Base-by-base conservation (phyloP, 64 coral and sea anemone species). In the Montipora cactus region DNA sequence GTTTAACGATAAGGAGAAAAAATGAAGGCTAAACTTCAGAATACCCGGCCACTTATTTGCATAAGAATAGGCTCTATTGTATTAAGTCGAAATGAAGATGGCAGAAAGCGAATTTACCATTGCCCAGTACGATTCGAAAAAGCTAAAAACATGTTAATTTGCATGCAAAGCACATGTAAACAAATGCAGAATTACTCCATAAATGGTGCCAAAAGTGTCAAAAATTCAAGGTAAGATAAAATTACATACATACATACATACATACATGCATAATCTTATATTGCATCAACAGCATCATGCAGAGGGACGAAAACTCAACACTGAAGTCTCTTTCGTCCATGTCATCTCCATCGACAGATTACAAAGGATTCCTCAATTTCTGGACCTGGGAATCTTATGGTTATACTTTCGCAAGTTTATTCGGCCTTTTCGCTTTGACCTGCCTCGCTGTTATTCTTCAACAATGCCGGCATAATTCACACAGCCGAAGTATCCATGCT, bases 401-500 rank as follows among this genome's bases (percentile, higher is more conserved):
- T 50, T 86, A 86, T 44, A 20, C 18, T n/a, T 72, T 86, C 9
- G 45, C 37, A 3, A 47, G 9, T 71, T 49, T 71, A 16, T 86
- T 86, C n/a, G 82, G 82, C 19, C 28, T 86, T 70, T 86, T 86
- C 45, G 62, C 82, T 2, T 3, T 72, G 62, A 71, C 19, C 19
- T 70, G 66, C 19, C 18, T 86, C 11, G 19, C 49, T 71, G 47
- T 50, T 19, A 19, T 86, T 11, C 18, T 86, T 86, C 62, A 64
- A 45, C 82, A 86, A 72, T 71, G 82, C 2, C 47, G 7, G 19
- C 45, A 50, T 47, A 8, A 66, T 50, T 86, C 82, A 6, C 46
- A 9, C 8, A 71, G 66, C 18, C 82, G 62, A 4, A 50, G 4
- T 23, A 10, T 72, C 44, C 66, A 86, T 19, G 15, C 37, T 49